phyloP scores from a whole-genome alignment of 2,113 vertebrate genomes.

The Microtus richardsoni region DNA sequence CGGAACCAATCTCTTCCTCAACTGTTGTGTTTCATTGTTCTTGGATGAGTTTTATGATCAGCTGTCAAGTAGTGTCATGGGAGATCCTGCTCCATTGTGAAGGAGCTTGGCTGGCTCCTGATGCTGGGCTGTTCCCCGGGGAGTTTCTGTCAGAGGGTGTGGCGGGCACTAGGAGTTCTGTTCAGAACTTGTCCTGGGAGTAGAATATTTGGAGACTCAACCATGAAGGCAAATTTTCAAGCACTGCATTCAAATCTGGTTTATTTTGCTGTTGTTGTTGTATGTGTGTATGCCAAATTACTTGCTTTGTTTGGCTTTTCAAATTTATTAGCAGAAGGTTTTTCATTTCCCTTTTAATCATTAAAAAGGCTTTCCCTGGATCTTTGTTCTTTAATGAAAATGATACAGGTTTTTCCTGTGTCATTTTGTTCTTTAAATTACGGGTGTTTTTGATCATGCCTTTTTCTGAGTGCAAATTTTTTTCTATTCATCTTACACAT shows the following conservation, averaged over 20 bases:
- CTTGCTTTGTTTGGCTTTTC: background rate
- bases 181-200: background rate
- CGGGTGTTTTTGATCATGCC: background rate
- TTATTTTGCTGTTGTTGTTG: background rate
- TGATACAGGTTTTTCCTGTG: background rate
- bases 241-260: background rate
- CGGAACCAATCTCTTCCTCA: background rate
- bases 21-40: background rate
- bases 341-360: too few species aligned
- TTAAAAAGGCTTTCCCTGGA: accelerated
- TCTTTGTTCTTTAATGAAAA: background rate
- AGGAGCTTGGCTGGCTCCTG: background rate
- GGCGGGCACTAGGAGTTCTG: too few species aligned
- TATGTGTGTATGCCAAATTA: background rate
- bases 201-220: too few species aligned
- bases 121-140: background rate
- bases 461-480: background rate
- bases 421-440: background rate
- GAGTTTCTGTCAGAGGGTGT: background rate
- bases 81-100: slow-evolving; percentile 3
- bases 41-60: slow-evolving; percentile 15
- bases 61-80: background rate
- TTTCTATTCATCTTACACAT: slow-evolving; percentile 5
- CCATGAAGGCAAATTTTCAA: background rate
- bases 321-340: background rate